A percentile compares a stretch with the other conserved stretches of the same genome.
Evolutionary conservation across 2,797 vertebrate genomes (phyloP).

Genomic region (Cuniculus paca): DNA sequence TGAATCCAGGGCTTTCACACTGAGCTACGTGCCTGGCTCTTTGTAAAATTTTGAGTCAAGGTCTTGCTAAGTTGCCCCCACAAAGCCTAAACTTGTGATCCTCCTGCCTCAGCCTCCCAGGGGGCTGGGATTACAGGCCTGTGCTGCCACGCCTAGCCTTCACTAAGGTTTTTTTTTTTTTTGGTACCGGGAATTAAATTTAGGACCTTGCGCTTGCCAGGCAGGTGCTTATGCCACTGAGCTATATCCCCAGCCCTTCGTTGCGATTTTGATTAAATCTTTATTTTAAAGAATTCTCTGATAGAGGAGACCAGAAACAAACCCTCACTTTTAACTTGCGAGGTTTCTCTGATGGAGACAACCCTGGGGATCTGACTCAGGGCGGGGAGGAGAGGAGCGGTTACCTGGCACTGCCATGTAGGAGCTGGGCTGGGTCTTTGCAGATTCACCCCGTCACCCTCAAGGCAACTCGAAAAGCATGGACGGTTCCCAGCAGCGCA

Average conservation of each 20-base stretch:
- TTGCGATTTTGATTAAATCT: not conserved
- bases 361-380: not conserved
- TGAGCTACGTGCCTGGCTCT: not conserved
- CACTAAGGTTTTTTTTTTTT: too few species aligned
- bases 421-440: not conserved
- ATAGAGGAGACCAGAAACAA: not conserved
- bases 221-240: too few species aligned
- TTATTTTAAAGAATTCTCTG: not conserved
- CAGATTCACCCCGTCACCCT: not conserved
- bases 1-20: too few species aligned
- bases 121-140: too few species aligned
- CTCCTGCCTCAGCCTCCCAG: too few species aligned
- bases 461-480: not conserved
- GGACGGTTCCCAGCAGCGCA: not conserved
- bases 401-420: rapidly evolving
- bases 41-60: not conserved
- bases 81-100: not conserved
- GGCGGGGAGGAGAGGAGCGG: not conserved
- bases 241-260: not conserved
- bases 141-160: too few species aligned
- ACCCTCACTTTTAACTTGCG: not conserved
- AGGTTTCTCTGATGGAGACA: not conserved
- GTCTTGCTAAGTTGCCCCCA: not conserved
- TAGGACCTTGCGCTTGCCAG: too few species aligned
- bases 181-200: too few species aligned